These are phyloP conservation scores for Ephydatia muelleri DNA, from an alignment of 37 sponge, comb jelly and placozoan species.

Conservation along the genomic window DNA sequence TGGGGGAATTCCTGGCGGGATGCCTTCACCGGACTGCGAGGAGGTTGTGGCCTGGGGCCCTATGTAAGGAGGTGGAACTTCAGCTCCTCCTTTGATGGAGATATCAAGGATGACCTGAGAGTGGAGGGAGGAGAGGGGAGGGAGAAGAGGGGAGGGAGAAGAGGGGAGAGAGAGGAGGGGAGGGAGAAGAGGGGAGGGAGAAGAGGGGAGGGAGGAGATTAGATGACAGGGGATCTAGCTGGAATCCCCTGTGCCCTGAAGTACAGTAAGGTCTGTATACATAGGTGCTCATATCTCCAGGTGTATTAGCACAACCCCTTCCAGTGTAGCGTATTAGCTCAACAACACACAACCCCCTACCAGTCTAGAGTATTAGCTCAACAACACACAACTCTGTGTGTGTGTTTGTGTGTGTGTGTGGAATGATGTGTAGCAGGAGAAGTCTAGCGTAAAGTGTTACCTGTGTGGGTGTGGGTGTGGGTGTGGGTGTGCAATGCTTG, in stretches of 20 bases:
- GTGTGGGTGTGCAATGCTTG: not conserved
- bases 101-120: not conserved
- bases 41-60: not conserved
- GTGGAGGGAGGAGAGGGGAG: not conserved
- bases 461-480: not conserved
- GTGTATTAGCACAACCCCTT: too few relatives aligned
- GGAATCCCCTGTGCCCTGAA: too few relatives aligned
- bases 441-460: not conserved
- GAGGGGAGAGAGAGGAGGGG: not conserved
- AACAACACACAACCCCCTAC: too few relatives aligned
- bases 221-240: too few relatives aligned
- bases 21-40: not conserved
- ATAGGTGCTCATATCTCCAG: too few relatives aligned
- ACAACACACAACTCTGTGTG: too few relatives aligned
- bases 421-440: too few relatives aligned
- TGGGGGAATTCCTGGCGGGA: not conserved
- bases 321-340: too few relatives aligned
- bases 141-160: not conserved
- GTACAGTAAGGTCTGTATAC: too few relatives aligned
- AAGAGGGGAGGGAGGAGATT: too few relatives aligned
- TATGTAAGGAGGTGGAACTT: not conserved
- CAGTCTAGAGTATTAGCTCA: too few relatives aligned
- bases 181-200: too few relatives aligned
- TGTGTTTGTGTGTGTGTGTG: slow-evolving; percentile 19
- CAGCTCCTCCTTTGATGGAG: not conserved